phyloP scores from a whole-genome alignment of 2,113 vertebrate species.

The Prinia subflava region DNA sequence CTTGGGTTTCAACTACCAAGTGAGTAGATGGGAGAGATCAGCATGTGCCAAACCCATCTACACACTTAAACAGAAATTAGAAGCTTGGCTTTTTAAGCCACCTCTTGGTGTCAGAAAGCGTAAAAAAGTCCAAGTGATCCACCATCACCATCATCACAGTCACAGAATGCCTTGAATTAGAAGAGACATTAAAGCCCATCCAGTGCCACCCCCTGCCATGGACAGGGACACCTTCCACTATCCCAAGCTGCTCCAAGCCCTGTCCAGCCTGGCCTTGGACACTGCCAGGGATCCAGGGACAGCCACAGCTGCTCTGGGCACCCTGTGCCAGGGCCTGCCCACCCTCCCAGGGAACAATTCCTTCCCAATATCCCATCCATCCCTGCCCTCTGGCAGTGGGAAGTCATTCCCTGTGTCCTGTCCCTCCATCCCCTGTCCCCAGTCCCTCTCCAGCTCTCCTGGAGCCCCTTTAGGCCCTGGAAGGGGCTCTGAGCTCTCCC shows the following conservation, averaged over 20 bases:
- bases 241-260: background rate
- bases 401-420: background rate
- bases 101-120: background rate
- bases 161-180: background rate
- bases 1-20: background rate
- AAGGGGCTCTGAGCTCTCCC: background rate
- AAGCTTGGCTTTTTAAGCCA: background rate
- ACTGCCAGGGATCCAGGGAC: background rate
- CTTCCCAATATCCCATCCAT: background rate
- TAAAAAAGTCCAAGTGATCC: background rate
- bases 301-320: background rate
- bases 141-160: background rate
- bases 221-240: background rate
- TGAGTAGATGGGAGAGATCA: background rate
- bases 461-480: background rate
- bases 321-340: background rate
- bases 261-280: background rate
- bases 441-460: background rate
- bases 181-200: background rate
- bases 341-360: background rate
- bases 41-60: background rate
- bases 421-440: background rate
- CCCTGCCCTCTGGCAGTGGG: background rate
- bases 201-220: fast-evolving
- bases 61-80: no score